phyloP scores from a whole-genome alignment of 1,140 invertebrate genomes.

The Pemphigus obesinymphae region DNA sequence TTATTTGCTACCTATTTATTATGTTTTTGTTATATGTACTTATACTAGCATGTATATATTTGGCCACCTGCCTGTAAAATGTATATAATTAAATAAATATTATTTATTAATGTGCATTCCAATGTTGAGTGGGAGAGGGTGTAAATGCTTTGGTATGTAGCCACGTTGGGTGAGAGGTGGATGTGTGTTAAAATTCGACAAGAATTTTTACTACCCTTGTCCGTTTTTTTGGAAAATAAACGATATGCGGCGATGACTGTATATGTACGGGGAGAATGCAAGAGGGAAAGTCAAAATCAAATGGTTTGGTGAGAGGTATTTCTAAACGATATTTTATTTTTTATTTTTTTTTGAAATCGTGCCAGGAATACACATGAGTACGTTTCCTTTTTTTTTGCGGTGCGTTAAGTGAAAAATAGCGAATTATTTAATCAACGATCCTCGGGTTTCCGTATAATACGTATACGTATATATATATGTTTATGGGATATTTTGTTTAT shows the following conservation, averaged over 20 bases:
- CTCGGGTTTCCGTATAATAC: not conserved
- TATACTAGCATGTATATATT: too few relatives aligned
- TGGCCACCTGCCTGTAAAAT: too few relatives aligned
- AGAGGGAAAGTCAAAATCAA: not conserved
- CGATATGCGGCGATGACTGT: not conserved
- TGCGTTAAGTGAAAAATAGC: slow-evolving; percentile 28
- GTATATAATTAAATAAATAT: too few relatives aligned
- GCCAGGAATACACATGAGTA: slow-evolving; percentile 22
- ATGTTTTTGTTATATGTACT: too few relatives aligned
- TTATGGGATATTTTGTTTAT: not conserved
- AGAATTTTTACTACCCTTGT: slow-evolving; percentile 1
- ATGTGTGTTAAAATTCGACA: not conserved
- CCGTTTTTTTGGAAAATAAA: slow-evolving; percentile 1
- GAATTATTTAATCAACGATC: slow-evolving; percentile 20
- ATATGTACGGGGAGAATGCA: not conserved
- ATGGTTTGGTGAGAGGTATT: slow-evolving; percentile 6
- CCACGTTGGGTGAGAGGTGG: too few relatives aligned
- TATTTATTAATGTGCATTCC: slow-evolving; percentile 11
- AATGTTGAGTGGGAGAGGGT: not conserved
- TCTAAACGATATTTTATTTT: slow-evolving; percentile 17
- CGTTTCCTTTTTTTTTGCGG: not conserved
- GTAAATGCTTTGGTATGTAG: too few relatives aligned
- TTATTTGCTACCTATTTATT: too few relatives aligned
- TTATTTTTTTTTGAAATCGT: slow-evolving; percentile 27
- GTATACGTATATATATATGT: too few relatives aligned